Conservation (phyloP, 2,113 vertebrate genomes). For the Anarhynchus alexandrinus region DNA sequence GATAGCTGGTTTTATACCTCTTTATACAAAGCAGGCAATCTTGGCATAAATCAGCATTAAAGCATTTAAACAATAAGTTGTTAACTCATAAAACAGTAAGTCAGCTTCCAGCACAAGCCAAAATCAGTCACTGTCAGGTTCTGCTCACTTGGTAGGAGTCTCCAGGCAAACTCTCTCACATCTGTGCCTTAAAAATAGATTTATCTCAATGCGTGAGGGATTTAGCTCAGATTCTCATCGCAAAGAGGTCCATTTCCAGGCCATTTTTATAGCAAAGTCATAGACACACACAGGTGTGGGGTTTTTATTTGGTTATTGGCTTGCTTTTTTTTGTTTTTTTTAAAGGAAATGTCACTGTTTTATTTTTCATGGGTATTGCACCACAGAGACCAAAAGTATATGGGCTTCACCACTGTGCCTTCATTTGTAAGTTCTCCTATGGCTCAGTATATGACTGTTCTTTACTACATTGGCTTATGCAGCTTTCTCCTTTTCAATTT, state of each 20-base stretch:
- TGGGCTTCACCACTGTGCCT: background rate
- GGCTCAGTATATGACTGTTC: slow-evolving; percentile 1
- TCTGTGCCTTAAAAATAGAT: slow-evolving; percentile 64
- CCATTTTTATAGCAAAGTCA: slow-evolving; percentile 29
- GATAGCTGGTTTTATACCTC: slow-evolving; percentile 43
- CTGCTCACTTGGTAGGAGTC: slow-evolving; percentile 39
- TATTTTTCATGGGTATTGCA: slow-evolving; percentile 54
- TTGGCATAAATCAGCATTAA: slow-evolving; percentile 68
- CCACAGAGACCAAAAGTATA: background rate
- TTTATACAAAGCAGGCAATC: slow-evolving; percentile 32
- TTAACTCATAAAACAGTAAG: slow-evolving; percentile 59
- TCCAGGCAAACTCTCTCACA: slow-evolving; percentile 8
- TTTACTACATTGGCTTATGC: background rate
- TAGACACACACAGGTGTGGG: slow-evolving; percentile 6
- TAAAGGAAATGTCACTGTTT: slow-evolving; percentile 46
- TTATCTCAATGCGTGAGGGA: background rate
- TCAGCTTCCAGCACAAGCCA: slow-evolving; percentile 38
- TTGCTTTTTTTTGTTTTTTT: background rate
- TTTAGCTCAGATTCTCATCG: slow-evolving; percentile 5
- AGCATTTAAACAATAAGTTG: slow-evolving; percentile 65
- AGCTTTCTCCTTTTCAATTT: slow-evolving; percentile 47
- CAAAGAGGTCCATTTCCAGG: slow-evolving; percentile 30
- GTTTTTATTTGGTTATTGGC: background rate
- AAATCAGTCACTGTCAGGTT: slow-evolving; percentile 68
- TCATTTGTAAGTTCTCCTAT: slow-evolving; percentile 34